A percentile compares a stretch with the other conserved stretches of the same genome.
These are phyloP conservation scores for Lasioglossum figueresi DNA, from an alignment of 2,888 invertebrate genomes.

Conservation along the genomic window DNA sequence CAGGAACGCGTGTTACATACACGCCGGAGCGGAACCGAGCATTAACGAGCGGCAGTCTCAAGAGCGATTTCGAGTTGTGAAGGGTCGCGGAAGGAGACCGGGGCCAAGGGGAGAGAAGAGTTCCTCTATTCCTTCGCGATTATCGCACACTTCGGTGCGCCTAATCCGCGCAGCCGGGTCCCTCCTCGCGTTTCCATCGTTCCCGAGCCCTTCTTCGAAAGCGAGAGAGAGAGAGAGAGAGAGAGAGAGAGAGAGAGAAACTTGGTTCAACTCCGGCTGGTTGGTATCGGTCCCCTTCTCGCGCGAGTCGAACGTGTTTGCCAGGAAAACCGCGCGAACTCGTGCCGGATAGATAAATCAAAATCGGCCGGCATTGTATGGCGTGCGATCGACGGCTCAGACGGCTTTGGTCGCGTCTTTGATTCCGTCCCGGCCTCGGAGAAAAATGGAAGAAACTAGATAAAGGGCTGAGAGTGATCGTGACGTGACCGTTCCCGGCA, in stretches of 20 bases:
- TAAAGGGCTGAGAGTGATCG: constrained; percentile 44
- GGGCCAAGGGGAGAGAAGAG: constrained; percentile 50
- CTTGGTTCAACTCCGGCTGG: constrained; percentile 10
- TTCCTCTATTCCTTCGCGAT: constrained; percentile 74
- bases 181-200: constrained; percentile 62
- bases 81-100: constrained; percentile 61
- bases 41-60: constrained; percentile 75
- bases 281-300: background rate
- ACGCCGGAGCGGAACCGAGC: constrained; percentile 60
- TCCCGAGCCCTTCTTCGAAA: constrained; percentile 49
- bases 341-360: constrained; percentile 74
- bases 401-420: constrained; percentile 47
- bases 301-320: background rate
- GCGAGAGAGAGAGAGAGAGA: background rate
- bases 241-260: background rate
- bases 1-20: constrained; percentile 50
- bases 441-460: constrained; percentile 50
- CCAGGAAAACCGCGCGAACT: constrained; percentile 51
- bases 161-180: constrained; percentile 72
- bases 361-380: constrained; percentile 69
- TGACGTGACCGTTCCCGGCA: constrained; percentile 36
- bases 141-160: constrained; percentile 74
- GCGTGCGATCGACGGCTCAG: constrained; percentile 53
- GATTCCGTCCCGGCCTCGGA: constrained; percentile 28
- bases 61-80: constrained; percentile 70